These are phyloP conservation scores for Drosophila dives DNA, from an alignment of 2,888 invertebrate species.

Conservation along the genomic window DNA sequence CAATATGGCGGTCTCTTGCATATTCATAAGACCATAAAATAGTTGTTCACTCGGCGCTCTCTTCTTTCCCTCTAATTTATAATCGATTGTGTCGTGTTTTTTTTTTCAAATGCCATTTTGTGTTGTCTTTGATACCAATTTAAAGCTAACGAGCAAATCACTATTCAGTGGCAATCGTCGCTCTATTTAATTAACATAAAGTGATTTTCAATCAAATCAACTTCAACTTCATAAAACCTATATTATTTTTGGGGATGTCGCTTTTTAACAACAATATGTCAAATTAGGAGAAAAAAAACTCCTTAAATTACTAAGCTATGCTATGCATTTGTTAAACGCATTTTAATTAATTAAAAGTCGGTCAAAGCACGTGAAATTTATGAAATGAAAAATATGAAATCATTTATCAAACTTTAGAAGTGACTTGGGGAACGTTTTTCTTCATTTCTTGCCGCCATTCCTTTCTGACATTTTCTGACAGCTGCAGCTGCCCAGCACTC, in stretches of 20 bases:
- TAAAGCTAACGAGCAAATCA: slow-evolving; percentile 19
- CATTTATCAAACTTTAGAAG: slow-evolving; percentile 65
- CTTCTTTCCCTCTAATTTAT: slow-evolving; percentile 56
- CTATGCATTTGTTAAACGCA: slow-evolving; percentile 49
- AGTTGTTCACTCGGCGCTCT: slow-evolving; percentile 24
- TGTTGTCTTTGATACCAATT: slow-evolving; percentile 45
- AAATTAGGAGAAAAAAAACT: slow-evolving; percentile 1
- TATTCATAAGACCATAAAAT: slow-evolving; percentile 61
- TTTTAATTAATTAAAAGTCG: slow-evolving; percentile 62
- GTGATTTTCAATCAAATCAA: slow-evolving; percentile 47
- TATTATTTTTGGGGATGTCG: slow-evolving; percentile 11
- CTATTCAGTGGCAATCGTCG: slow-evolving; percentile 32
- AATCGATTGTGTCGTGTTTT: slow-evolving; percentile 38
- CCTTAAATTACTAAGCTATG: slow-evolving; percentile 19
- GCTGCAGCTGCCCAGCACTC: slow-evolving; percentile 61
- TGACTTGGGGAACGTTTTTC: slow-evolving; percentile 12
- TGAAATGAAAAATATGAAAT: slow-evolving; percentile 24
- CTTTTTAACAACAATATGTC: slow-evolving; percentile 32
- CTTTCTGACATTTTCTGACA: slow-evolving; percentile 33
- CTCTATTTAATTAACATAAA: slow-evolving; percentile 46
- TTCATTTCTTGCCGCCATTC: background rate
- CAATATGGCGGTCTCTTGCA: slow-evolving; percentile 65
- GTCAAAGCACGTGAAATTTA: background rate
- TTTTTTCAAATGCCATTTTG: slow-evolving; percentile 31
- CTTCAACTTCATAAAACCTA: slow-evolving; percentile 32